These are phyloP conservation scores for Ennomos fuscantarius DNA, from an alignment of 2,888 invertebrate species.

Conservation along the genomic window DNA sequence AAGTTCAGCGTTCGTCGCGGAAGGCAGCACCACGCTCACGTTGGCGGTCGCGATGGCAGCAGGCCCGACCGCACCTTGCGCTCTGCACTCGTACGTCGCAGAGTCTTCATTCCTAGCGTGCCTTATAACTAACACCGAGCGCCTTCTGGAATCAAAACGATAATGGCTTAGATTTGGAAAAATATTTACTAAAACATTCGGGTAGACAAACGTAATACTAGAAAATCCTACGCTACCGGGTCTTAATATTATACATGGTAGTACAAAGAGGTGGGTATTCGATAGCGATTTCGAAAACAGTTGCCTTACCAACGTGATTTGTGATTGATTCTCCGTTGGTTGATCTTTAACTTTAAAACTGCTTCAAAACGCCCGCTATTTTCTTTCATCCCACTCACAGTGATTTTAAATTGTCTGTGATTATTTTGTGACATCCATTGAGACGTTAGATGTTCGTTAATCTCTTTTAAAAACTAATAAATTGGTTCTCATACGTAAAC, in stretches of 20 bases:
- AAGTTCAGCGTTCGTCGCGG: constrained; percentile 75
- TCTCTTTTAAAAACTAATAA: constrained; percentile 17
- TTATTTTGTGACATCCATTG: constrained; percentile 23
- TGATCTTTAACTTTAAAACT: too few species aligned
- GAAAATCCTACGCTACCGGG: too few species aligned
- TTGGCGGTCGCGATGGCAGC: constrained; percentile 84
- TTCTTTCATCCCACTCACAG: constrained; percentile 6
- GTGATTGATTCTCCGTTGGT: too few species aligned
- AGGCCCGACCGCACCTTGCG: constrained; percentile 88
- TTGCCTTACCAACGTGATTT: too few species aligned
- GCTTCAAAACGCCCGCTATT: neutral
- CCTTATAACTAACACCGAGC: constrained; percentile 93
- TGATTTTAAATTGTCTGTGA: constrained; percentile 13
- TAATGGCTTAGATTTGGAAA: constrained; percentile 19
- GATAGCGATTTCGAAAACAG: too few species aligned
- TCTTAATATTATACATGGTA: too few species aligned
- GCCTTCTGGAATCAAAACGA: constrained; percentile 86
- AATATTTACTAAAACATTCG: neutral
- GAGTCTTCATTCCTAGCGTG: constrained; percentile 90
- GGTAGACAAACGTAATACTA: too few species aligned
- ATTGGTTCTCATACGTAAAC: constrained; percentile 23
- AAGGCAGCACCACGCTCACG: constrained; percentile 76
- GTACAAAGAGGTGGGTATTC: too few species aligned
- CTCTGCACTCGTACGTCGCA: constrained; percentile 93
- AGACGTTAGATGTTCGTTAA: constrained; percentile 20